Evolutionary conservation across 2,797 vertebrate species (phyloP), one percentile per base, ranked within the genome.

Genomic region (Pampus argenteus): DNA sequence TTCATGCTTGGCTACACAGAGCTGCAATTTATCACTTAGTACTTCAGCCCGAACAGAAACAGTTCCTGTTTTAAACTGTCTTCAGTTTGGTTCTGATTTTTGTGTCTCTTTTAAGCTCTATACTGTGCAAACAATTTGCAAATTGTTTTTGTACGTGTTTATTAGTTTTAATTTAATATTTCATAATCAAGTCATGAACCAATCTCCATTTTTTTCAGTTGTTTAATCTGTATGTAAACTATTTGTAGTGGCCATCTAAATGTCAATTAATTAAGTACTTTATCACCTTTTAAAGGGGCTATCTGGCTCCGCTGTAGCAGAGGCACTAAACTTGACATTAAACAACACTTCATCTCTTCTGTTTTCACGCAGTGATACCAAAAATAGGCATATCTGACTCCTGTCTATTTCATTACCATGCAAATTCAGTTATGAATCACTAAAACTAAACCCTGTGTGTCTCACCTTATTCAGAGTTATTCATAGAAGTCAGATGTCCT

Each of bases 401-500:
- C 11, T 9, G 13, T 23, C 34, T 14, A 44, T 74, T 25, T 36
- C 0, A 9, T 14, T 2, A 29, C 6, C 31, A 14, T 42, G 6
- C 5, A 10, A 29, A 31, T n/a, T 8, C 3, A 42, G n/a, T 17
- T n/a, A 5, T 36, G 22, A 44, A n/a, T 63, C 9, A 42, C 17
- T 52, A 13, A 18, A 47, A 57, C 40, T 52, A 31, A 5, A 29
- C 13, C 14, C 20, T 18, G 20, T 22, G 45, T 36, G 45, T 38
- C 48, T 60, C 49, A 14, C 48, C 60, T 14, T 68, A 28, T 44
- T 58, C 55, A 66, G 28, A 57, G 18, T 49, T 54, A 25, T 28
- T 66, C 28, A 54, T 63, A 64, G 31, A 48, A 29, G n/a, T 75
- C 51, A 74, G 23, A 23, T 57, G 28, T 47, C 49, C 17, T 66